phyloP scores from a whole-genome alignment of 2,888 invertebrate genomes.

The Caenorhabditis plicata region DNA sequence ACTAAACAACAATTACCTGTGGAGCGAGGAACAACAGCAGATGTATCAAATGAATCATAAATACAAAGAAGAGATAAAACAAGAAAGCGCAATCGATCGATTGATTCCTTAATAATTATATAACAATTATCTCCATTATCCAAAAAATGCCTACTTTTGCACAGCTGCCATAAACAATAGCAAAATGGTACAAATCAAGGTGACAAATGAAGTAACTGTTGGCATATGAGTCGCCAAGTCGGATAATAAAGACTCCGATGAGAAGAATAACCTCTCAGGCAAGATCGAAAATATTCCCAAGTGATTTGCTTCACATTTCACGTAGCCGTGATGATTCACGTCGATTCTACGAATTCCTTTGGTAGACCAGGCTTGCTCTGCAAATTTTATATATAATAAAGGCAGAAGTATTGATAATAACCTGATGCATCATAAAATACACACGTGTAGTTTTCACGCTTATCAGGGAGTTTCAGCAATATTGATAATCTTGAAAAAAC shows the following conservation, averaged over 20 bases:
- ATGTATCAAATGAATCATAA: constrained; percentile 52
- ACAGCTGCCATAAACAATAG: constrained; percentile 56
- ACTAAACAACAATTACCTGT: too few species aligned
- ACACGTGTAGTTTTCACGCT: constrained; percentile 57
- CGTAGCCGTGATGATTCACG: constrained; percentile 46
- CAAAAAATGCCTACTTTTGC: constrained; percentile 41
- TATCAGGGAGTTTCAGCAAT: constrained; percentile 41
- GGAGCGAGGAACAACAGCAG: constrained; percentile 46
- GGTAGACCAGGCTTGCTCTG: constrained; percentile 57
- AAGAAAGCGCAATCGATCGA: constrained; percentile 53
- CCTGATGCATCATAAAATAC: constrained; percentile 55
- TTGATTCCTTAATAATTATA: constrained; percentile 36
- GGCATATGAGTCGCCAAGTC: constrained; percentile 48
- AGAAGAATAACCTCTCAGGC: constrained; percentile 52
- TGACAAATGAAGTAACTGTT: constrained; percentile 49
- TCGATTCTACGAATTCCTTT: constrained; percentile 50
- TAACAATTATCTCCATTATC: background rate
- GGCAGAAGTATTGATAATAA: background rate
- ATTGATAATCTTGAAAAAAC: constrained; percentile 40
- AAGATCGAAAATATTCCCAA: constrained; percentile 57
- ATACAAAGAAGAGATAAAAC: constrained; percentile 49
- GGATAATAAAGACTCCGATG: constrained; percentile 29
- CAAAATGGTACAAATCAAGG: constrained; percentile 41
- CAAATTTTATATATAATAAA: background rate
- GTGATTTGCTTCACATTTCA: constrained; percentile 57